Evolutionary conservation across 92 coral and sea anemone genomes (phyloP), one percentile per base, ranked within the genome.

Genomic region (Zoanthus sansibaricus): DNA sequence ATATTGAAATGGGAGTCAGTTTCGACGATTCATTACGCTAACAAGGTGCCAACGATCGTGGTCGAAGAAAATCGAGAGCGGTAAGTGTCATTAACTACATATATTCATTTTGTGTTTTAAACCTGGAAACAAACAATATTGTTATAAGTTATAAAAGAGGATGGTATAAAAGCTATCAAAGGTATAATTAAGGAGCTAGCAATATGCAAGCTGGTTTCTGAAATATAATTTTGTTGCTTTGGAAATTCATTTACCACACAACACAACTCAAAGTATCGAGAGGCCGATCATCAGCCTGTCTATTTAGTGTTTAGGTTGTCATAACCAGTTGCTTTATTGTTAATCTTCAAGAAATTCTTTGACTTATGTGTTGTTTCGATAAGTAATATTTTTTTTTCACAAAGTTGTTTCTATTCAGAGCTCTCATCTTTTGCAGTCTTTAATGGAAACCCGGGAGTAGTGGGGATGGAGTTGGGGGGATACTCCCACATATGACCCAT

Each of bases 41-140:
- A 70, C 32, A 70, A 70, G 75, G 75, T 70, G 75, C 9, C 75
- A 31, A 47, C 75, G 75, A 70, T 70, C 75, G 46, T 6, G 46
- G 6, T 18, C 75, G 75, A 70, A 70, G 47, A 37, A 70, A 21
- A 70, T 70, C 75, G 48, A 70, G 46, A 70, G 75, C 75, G 75
- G 75, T 31, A 70, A 70, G 75, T 70, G 75, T 70, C 75, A n/a
- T n/a, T n/a, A n/a, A n/a, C n/a, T n/a, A n/a, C n/a, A n/a, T n/a
- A 49, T 49, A 70, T 47, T 70, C 75, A 32, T 21, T 70, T 70
- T 70, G 75, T 70, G 17, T 70, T n/a, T n/a, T n/a, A n/a, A n/a
- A n/a, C n/a, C n/a, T n/a, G n/a, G n/a, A n/a, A n/a, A n/a, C n/a
- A n/a, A n/a, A n/a, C n/a, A 31, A 70, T 21, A 70, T 70, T 30